Conservation (phyloP, 2,797 vertebrate species). For the Cottoperca gobio region DNA sequence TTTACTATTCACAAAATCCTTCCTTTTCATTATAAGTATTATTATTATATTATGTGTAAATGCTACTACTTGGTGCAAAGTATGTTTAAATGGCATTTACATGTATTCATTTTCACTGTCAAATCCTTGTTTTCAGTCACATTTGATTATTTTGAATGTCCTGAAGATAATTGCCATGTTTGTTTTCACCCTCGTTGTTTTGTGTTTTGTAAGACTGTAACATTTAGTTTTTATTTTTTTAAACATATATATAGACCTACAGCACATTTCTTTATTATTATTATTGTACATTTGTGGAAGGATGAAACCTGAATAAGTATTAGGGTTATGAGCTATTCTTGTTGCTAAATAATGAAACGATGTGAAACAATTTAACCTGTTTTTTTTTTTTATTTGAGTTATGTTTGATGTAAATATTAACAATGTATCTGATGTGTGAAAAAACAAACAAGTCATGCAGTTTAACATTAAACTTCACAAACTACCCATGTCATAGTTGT, state of each 20-base stretch:
- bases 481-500: constrained; percentile 47
- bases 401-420: constrained; percentile 83
- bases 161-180: constrained; percentile 61
- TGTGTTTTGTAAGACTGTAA: constrained; percentile 73
- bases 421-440: constrained; percentile 81
- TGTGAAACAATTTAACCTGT: constrained; percentile 68
- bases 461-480: constrained; percentile 87
- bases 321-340: constrained; percentile 57
- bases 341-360: constrained; percentile 59
- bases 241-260: constrained; percentile 57
- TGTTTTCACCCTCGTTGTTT: constrained; percentile 70
- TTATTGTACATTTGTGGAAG: constrained; percentile 73
- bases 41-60: constrained; percentile 49
- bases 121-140: constrained; percentile 53
- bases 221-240: constrained; percentile 67
- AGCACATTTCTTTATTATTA: constrained; percentile 68
- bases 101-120: constrained; percentile 34
- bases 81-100: constrained; percentile 51
- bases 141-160: constrained; percentile 67
- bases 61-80: constrained; percentile 38
- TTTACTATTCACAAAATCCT: constrained; percentile 64
- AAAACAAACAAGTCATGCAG: constrained; percentile 72
- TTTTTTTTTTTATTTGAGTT: constrained; percentile 70
- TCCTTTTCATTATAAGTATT: constrained; percentile 52
- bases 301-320: constrained; percentile 57